Percentiles rank a stretch among this genome's conserved stretches.
Conservation (phyloP, 1,140 invertebrate genomes). For the Zaprionus davidi region DNA sequence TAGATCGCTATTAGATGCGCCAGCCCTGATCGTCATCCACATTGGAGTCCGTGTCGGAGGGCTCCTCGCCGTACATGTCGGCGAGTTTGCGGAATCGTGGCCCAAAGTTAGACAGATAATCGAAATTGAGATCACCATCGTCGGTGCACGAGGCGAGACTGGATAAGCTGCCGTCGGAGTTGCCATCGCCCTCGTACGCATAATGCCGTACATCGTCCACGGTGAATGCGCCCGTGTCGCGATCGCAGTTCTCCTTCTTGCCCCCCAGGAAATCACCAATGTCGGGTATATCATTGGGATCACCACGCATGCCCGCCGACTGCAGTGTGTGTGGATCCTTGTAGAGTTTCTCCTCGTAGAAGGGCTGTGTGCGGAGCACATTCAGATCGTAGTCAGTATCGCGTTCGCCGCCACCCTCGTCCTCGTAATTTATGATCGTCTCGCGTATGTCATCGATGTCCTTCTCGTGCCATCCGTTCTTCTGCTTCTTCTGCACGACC, state of each 20-base stretch:
- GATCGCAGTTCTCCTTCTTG: conserved; percentile 94
- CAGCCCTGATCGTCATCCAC: conserved; percentile 84
- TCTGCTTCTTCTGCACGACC: conserved; percentile 92
- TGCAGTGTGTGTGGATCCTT: conserved; percentile 77
- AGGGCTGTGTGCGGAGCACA: conserved; percentile 88
- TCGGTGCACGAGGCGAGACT: conserved; percentile 97
- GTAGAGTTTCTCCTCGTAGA: conserved; percentile 82
- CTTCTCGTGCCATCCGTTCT: conserved; percentile 94
- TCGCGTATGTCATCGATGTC: conserved; percentile 98
- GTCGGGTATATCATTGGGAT: conserved; percentile 88
- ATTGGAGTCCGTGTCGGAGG: conserved; percentile 88
- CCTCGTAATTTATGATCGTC: conserved; percentile 98
- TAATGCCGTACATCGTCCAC: conserved; percentile 98
- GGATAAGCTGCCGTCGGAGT: conserved; percentile 95
- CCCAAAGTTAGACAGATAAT: conserved; percentile 98
- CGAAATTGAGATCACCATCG: conserved; percentile 97
- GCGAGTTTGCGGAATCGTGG: conserved; percentile 98
- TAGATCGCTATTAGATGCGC: conserved; percentile 69
- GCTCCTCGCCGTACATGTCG: conserved; percentile 97
- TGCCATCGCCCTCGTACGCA: conserved; percentile 98
- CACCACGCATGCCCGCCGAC: conserved; percentile 48
- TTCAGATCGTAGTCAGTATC: conserved; percentile 97
- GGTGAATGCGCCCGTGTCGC: conserved; percentile 94
- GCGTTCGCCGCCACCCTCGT: conserved; percentile 97
- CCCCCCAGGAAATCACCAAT: conserved; percentile 95